Conservation (phyloP, 2,113 vertebrate genomes). For the Cinclus cinclus region DNA sequence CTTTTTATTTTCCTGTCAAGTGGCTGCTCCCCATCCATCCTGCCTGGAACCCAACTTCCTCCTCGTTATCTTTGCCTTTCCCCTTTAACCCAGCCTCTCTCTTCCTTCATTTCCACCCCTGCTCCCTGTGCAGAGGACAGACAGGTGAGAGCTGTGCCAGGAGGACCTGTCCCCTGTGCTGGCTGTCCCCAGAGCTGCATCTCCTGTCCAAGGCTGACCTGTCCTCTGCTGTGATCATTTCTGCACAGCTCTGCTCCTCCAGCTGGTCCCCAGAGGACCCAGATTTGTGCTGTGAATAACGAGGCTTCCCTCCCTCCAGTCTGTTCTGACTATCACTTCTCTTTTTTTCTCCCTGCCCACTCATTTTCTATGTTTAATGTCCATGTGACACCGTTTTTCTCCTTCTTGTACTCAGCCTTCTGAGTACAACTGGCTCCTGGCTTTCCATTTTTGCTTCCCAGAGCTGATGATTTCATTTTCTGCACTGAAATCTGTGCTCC, state of each 20-base stretch:
- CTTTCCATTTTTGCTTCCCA: conserved; percentile 3
- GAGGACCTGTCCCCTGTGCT: background rate
- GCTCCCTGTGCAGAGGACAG: background rate
- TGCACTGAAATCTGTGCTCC: background rate
- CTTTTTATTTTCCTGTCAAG: background rate
- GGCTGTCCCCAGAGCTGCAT: background rate
- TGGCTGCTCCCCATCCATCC: background rate
- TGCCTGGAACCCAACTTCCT: background rate
- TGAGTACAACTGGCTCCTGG: background rate
- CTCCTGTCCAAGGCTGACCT: background rate
- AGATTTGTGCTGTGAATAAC: background rate
- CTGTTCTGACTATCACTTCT: background rate
- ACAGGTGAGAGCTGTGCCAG: background rate
- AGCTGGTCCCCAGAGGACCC: background rate
- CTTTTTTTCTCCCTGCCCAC: background rate
- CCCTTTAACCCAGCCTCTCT: background rate
- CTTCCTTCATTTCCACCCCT: background rate
- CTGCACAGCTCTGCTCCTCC: background rate
- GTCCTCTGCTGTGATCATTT: background rate
- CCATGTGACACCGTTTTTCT: background rate
- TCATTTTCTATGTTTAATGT: conserved; percentile 28
- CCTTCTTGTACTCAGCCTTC: background rate
- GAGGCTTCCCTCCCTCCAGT: background rate
- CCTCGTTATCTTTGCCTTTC: background rate
- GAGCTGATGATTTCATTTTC: background rate